Evolutionary conservation across 1,140 invertebrate species (phyloP).

Genomic region (Drosophila suzukii): DNA sequence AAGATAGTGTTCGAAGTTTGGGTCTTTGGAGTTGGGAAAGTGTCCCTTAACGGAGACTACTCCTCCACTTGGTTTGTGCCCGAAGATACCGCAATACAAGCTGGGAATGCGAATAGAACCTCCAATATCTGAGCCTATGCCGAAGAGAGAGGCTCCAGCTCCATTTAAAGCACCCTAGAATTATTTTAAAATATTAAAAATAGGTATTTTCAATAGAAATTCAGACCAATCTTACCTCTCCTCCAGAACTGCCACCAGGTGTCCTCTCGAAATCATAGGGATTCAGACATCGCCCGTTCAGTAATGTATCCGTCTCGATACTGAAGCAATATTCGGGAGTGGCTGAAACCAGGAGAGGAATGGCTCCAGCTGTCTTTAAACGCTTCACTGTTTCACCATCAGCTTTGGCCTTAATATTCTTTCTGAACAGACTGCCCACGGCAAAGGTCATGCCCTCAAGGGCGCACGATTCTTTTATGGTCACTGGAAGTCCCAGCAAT

Average conservation of each 20-base stretch:
- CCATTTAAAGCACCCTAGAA: constrained; percentile 88
- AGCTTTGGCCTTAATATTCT: constrained; percentile 85
- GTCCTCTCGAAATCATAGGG: constrained; percentile 89
- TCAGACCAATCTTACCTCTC: constrained; percentile 86
- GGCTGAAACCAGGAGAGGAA: constrained; percentile 91
- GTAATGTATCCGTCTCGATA: constrained; percentile 89
- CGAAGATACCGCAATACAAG: constrained; percentile 94
- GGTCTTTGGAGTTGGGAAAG: constrained; percentile 85
- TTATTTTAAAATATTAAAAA: not conserved
- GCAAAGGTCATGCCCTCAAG: constrained; percentile 88
- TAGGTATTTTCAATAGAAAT: not conserved
- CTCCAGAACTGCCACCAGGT: constrained; percentile 91
- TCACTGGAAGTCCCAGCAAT: constrained; percentile 90
- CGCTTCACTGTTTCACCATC: constrained; percentile 88
- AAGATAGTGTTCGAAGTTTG: constrained; percentile 85
- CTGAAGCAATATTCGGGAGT: constrained; percentile 91
- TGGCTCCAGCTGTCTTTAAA: constrained; percentile 89
- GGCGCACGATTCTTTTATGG: constrained; percentile 90
- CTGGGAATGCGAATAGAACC: constrained; percentile 94
- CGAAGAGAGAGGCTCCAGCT: constrained; percentile 67
- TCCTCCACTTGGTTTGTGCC: constrained; percentile 92
- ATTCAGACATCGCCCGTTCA: constrained; percentile 91
- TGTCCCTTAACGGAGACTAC: constrained; percentile 86
- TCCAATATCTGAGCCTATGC: constrained; percentile 93
- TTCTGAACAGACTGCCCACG: constrained; percentile 87